Conservation (phyloP, 37 sponge, comb jelly and placozoan genomes). For the Beroe forskalii region DNA sequence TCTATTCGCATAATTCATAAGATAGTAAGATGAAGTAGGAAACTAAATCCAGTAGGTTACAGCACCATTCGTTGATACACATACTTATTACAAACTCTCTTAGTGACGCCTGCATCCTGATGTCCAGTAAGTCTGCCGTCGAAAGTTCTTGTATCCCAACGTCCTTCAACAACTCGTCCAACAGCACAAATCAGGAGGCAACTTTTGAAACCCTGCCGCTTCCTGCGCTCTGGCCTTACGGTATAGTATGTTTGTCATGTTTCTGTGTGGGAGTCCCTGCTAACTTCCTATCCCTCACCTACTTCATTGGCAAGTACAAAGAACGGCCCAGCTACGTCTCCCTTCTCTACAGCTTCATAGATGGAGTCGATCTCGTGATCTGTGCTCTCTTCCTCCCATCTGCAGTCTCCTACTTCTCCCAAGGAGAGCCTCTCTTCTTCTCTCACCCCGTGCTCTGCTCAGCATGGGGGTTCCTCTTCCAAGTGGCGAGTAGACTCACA, state of each 20-base stretch:
- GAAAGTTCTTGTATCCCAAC: too few species aligned
- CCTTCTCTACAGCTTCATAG: neutral
- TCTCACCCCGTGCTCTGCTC: neutral
- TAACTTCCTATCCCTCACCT: slow-evolving; percentile 20
- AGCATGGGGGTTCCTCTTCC: neutral
- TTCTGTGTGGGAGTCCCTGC: neutral
- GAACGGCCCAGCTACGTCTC: neutral
- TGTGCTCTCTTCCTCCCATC: neutral
- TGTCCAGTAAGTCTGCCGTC: too few species aligned
- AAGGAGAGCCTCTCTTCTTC: neutral
- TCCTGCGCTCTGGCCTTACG: neutral
- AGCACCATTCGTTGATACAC: too few species aligned
- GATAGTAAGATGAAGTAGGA: too few species aligned
- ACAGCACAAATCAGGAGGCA: too few species aligned
- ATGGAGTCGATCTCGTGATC: neutral
- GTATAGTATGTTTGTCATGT: neutral
- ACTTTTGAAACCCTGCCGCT: too few species aligned
- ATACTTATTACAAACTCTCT: too few species aligned
- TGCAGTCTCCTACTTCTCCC: neutral
- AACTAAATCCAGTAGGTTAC: too few species aligned
- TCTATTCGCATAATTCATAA: too few species aligned
- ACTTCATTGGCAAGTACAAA: neutral
- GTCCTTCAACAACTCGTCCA: too few species aligned
- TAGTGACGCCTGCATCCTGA: too few species aligned
- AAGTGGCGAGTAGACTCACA: neutral